Base-by-base conservation (phyloP, 2,797 vertebrate species). In the Pantherophis vulpinus region DNA sequence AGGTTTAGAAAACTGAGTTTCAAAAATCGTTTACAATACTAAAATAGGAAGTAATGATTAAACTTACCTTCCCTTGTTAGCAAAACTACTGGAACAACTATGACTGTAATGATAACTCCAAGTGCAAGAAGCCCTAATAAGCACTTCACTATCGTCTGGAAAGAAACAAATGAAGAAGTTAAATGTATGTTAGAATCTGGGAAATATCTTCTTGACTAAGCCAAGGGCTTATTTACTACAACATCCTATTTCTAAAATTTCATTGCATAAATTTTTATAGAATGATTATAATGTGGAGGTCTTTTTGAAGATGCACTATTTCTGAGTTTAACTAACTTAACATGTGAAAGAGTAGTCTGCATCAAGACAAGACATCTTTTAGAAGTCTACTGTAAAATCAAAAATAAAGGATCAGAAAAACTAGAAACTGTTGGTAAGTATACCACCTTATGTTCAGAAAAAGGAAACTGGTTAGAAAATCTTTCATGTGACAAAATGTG, bases 91-190 rank as follows among this genome's bases (percentile, higher is more conserved):
- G 98, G 97, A 93, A 98, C 97, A 20, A 97, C 97, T 94, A 98
- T 95, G 93, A 32, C 20, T 47, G 93, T 96, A 86, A 97, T 90
- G 0, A 97, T 90, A 5, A 61, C 97, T 55, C 96, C 97, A 16
- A 94, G 94, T 14, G 86, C 97, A 94, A 98, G 55, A 94, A 97
- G 13, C 42, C 95, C 97, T 95, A 98, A 91, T 79, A 98, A 92
- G 95, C 97, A 98, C 96, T 98, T 98, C 90, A 97, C 95, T 10
- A 90, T 61, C 27, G 95, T 96, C 98, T 98, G 97, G 61, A 97
- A 97, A 86, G 60, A 94, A 90, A 91, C 3, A 25, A 79, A 74
- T 0, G 10, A 54, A 58, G 16, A 88, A 86, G 5, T 90, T 61
- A 95, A 25, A 95, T 91, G 8, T 0, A 55, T 6, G 47, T 42